A percentile compares a stretch with the other conserved stretches of the same genome.
Evolutionary conservation across 2,888 invertebrate species (phyloP).

Genomic region (Cosmorhoe ocellata): DNA sequence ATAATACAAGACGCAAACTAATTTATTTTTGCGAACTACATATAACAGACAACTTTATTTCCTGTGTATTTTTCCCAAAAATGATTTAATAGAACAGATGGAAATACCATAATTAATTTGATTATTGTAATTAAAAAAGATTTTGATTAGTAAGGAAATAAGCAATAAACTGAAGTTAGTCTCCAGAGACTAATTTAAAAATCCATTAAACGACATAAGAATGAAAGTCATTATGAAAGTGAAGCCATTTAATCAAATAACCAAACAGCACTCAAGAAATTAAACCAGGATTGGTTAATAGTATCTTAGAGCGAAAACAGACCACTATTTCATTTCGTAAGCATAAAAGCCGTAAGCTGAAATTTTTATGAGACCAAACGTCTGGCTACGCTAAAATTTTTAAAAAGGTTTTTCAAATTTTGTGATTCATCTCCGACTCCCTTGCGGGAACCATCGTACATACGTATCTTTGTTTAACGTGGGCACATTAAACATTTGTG

Average conservation of each 20-base stretch:
- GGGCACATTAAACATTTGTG: constrained; percentile 59
- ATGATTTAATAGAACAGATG: too few species aligned
- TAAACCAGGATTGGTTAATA: constrained; percentile 47
- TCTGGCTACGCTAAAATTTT: constrained; percentile 57
- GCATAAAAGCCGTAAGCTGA: constrained; percentile 61
- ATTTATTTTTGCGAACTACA: too few species aligned
- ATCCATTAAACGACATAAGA: constrained; percentile 2
- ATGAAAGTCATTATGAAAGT: constrained; percentile 7
- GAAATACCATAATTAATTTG: not conserved
- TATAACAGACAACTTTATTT: too few species aligned
- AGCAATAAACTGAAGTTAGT: not conserved
- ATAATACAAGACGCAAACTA: constrained; percentile 53
- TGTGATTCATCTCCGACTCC: constrained; percentile 55
- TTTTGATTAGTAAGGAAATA: too few species aligned
- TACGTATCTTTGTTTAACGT: constrained; percentile 56
- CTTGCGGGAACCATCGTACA: constrained; percentile 43
- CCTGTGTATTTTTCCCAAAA: too few species aligned
- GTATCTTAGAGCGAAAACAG: constrained; percentile 49
- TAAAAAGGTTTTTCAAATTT: constrained; percentile 65
- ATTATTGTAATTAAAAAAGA: too few species aligned
- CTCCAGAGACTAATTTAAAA: constrained; percentile 9
- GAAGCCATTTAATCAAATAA: constrained; percentile 27
- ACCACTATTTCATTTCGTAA: constrained; percentile 63
- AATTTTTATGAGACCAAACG: constrained; percentile 63
- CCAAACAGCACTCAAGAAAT: constrained; percentile 42